phyloP scores from a whole-genome alignment of 2,888 invertebrate species.

The Drosophila hawaiiensis region DNA sequence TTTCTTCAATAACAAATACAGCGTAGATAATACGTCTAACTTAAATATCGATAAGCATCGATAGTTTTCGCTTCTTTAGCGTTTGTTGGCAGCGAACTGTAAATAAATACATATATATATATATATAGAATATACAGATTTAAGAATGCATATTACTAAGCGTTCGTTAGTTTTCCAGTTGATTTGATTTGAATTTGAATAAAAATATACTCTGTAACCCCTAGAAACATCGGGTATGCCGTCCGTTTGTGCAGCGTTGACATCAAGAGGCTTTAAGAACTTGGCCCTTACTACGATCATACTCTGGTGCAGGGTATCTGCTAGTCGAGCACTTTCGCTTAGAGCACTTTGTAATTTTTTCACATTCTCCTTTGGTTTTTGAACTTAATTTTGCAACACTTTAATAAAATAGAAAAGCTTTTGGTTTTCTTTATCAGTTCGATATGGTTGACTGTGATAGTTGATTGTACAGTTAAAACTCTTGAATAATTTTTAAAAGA shows the following conservation, averaged over 20 bases:
- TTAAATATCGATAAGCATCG: conserved; percentile 24
- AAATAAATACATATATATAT: conserved; percentile 37
- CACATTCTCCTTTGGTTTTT: conserved; percentile 29
- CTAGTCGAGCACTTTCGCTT: conserved; percentile 9
- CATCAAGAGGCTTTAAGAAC: neutral
- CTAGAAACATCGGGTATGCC: neutral
- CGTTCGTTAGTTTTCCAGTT: conserved; percentile 12
- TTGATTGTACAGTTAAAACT: conserved; percentile 83
- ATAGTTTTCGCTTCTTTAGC: conserved; percentile 55
- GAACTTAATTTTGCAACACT: neutral
- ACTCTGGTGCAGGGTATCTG: conserved; percentile 27
- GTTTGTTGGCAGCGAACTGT: conserved; percentile 57
- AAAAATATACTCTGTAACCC: neutral
- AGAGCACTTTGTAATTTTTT: conserved; percentile 17
- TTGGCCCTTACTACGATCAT: neutral
- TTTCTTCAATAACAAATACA: conserved; percentile 32
- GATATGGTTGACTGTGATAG: conserved; percentile 85
- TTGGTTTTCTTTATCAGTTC: conserved; percentile 56
- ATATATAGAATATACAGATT: conserved; percentile 1
- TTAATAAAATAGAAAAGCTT: conserved; percentile 6
- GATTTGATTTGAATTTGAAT: conserved; percentile 7
- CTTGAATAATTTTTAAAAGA: conserved; percentile 67
- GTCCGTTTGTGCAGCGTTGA: neutral
- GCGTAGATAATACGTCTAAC: conserved; percentile 31
- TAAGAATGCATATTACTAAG: conserved; percentile 21